A percentile compares a stretch with the other conserved stretches of the same genome.
These are phyloP conservation scores for Heteropelma amictum DNA, from an alignment of 2,888 invertebrate genomes.

Conservation along the genomic window DNA sequence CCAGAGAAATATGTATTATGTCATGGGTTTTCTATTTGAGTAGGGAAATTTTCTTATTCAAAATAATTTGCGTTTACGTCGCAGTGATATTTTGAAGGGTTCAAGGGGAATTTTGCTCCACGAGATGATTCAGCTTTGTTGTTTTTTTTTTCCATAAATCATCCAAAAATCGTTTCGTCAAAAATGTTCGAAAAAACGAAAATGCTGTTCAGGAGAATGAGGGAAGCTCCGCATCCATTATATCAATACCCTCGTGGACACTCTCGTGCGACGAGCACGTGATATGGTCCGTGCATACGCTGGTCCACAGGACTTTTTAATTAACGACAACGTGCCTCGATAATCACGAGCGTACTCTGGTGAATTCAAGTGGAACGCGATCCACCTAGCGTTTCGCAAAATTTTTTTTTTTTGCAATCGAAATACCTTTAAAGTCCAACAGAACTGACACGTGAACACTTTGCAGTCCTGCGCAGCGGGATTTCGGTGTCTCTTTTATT, in stretches of 20 bases:
- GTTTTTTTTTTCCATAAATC: not conserved
- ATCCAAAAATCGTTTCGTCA: conserved; percentile 18
- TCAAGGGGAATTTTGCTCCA: no score
- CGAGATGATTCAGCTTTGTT: not conserved
- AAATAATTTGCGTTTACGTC: no score
- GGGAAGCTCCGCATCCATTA: conserved; percentile 32
- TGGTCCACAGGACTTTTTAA: conserved; percentile 50
- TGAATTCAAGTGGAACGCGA: conserved; percentile 54
- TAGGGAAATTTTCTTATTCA: not conserved
- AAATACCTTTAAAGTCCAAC: no score
- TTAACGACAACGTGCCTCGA: conserved; percentile 44
- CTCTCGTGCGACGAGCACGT: conserved; percentile 6
- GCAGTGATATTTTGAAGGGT: no score
- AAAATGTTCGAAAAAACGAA: conserved; percentile 11
- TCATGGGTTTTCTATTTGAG: conserved; percentile 2
- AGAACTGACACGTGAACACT: conserved; percentile 14
- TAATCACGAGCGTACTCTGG: conserved; percentile 47
- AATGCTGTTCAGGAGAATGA: conserved; percentile 21
- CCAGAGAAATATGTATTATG: not conserved
- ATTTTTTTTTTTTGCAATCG: no score
- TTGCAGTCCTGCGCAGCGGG: not conserved
- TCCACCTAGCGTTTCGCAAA: conserved; percentile 43
- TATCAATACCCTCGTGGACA: conserved; percentile 36
- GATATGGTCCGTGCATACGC: conserved; percentile 17
- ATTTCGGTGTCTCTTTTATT: conserved; percentile 14